phyloP scores from a whole-genome alignment of 23 tunicate genomes.

The Trididemnum miniatum region DNA sequence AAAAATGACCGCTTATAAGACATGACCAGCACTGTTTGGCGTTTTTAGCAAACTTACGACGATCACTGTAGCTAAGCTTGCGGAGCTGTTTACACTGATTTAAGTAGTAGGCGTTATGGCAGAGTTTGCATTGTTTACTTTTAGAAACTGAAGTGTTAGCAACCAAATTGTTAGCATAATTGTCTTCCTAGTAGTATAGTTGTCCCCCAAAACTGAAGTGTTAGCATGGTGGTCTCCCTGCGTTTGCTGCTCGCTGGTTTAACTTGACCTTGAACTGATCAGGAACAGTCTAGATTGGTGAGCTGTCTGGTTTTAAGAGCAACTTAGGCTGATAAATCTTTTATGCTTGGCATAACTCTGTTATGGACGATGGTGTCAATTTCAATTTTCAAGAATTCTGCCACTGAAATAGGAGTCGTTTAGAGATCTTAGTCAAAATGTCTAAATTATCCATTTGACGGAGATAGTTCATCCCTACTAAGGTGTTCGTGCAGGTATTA shows the following conservation, averaged over 20 bases:
- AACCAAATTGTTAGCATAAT: too few relatives aligned
- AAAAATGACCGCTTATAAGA: slow-evolving; percentile 20
- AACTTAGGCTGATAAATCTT: slow-evolving; percentile 2
- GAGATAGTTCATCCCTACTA: slow-evolving; percentile 9
- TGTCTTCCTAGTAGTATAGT: too few relatives aligned
- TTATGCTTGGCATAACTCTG: neutral
- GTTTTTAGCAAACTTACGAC: neutral
- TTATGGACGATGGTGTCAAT: neutral
- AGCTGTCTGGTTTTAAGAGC: neutral
- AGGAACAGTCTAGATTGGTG: neutral
- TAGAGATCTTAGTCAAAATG: neutral
- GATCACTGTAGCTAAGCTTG: neutral
- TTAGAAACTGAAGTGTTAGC: too few relatives aligned
- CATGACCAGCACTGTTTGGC: neutral
- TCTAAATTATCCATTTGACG: slow-evolving; percentile 22
- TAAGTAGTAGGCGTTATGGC: neutral
- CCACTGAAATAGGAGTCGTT: neutral
- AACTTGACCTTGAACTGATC: neutral
- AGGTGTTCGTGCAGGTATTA: neutral
- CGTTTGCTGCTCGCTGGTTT: neutral
- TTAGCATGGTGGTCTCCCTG: too few relatives aligned
- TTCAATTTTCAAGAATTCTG: neutral
- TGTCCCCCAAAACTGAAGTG: too few relatives aligned
- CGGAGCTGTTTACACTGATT: neutral
- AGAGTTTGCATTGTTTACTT: neutral